Conservation (phyloP, 64 coral and sea anemone species). For the Montipora efflorescens region DNA sequence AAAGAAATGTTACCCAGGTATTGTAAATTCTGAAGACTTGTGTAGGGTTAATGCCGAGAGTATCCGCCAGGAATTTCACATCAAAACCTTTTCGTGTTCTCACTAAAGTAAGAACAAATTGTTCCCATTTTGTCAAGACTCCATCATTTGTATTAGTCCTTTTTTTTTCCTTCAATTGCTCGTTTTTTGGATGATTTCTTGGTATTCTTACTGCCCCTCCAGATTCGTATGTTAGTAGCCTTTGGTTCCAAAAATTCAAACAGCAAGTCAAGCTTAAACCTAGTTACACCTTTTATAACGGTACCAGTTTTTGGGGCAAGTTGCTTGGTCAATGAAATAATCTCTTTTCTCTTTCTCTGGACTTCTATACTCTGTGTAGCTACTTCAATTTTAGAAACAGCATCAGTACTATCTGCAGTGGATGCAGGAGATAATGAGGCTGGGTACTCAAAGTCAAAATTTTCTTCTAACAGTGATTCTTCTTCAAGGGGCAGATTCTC, state of each 20-base stretch:
- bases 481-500: too few relatives aligned
- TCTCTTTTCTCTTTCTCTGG: constrained; percentile 9
- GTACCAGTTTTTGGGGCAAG: not conserved
- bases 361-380: too few relatives aligned
- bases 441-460: not conserved
- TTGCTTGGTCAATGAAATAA: not conserved
- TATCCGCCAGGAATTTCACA: constrained; percentile 67
- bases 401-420: not conserved
- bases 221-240: constrained; percentile 21
- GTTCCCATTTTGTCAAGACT: constrained; percentile 13
- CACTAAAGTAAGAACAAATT: constrained; percentile 46
- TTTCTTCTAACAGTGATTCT: too few relatives aligned
- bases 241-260: constrained; percentile 40
- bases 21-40: not conserved
- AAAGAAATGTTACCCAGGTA: constrained; percentile 41
- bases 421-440: not conserved
- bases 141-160: not conserved
- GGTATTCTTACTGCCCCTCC: constrained; percentile 70
- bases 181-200: constrained; percentile 30
- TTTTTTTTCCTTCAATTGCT: constrained; percentile 22
- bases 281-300: constrained; percentile 42
- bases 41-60: not conserved
- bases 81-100: constrained; percentile 69
- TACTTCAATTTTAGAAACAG: not conserved
- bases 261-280: constrained; percentile 14